Percentiles rank a stretch among this genome's conserved stretches.
These are phyloP conservation scores for Beroe forskalii DNA, from an alignment of 37 sponge, comb jelly and placozoan genomes.

Conservation along the genomic window DNA sequence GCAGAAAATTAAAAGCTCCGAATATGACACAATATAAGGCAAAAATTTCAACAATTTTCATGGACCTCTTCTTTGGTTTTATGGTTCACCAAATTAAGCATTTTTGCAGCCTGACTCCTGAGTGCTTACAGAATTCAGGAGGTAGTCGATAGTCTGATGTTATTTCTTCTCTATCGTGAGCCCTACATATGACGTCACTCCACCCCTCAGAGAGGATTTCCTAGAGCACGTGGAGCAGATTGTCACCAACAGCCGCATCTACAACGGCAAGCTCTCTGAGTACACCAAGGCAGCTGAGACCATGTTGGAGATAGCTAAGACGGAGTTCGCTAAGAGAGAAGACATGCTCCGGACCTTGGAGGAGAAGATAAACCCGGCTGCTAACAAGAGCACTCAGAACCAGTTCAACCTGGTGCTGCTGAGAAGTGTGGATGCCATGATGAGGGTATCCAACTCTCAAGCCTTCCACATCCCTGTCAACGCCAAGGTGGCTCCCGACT, in stretches of 20 bases:
- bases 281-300: conserved; percentile 58
- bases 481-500: conserved; percentile 58
- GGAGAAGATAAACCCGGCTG: conserved; percentile 62
- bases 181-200: no score
- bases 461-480: conserved; percentile 61
- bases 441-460: conserved; percentile 41
- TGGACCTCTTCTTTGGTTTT: no score
- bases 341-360: conserved; percentile 49
- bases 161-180: no score
- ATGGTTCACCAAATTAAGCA: no score
- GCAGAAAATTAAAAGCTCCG: no score
- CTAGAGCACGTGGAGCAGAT: conserved; percentile 75
- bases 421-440: conserved; percentile 42
- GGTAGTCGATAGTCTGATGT: no score
- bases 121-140: no score
- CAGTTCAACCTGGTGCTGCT: conserved; percentile 53
- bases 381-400: conserved; percentile 63
- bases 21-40: no score
- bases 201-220: conserved; percentile 49
- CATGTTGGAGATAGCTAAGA: conserved; percentile 44
- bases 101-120: no score
- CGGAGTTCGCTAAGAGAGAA: not conserved
- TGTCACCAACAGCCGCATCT: conserved; percentile 87
- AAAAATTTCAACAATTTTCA: no score
- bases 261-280: conserved; percentile 77